Evolutionary conservation across 2,888 invertebrate genomes (phyloP).

Genomic region (Dynastes hyllus): DNA sequence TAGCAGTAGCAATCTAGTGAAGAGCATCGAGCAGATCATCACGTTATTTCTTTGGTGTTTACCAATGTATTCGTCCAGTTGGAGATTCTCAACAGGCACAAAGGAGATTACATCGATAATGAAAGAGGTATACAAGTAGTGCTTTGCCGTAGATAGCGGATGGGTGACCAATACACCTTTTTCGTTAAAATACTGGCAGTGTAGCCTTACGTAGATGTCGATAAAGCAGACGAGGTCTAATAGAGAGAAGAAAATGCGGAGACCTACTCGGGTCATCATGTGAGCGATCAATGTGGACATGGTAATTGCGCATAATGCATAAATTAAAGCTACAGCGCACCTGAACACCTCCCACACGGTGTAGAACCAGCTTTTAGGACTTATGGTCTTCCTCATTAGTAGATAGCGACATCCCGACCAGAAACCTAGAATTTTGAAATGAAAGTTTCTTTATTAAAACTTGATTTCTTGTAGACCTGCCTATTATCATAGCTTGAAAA

Average conservation of each 20-base stretch:
- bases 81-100: slow-evolving; percentile 36
- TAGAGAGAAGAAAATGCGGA: background rate
- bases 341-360: slow-evolving; percentile 53
- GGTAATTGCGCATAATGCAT: background rate
- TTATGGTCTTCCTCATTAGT: slow-evolving; percentile 51
- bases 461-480: too few relatives aligned
- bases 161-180: slow-evolving; percentile 58
- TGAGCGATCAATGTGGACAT: slow-evolving; percentile 23
- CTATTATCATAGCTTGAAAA: too few relatives aligned
- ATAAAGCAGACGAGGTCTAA: slow-evolving; percentile 30
- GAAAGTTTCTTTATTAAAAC: too few relatives aligned
- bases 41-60: slow-evolving; percentile 22
- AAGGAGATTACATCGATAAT: slow-evolving; percentile 37
- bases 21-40: slow-evolving; percentile 5
- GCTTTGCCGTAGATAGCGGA: slow-evolving; percentile 56
- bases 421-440: slow-evolving; percentile 11
- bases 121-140: slow-evolving; percentile 57
- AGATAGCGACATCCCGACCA: slow-evolving; percentile 53
- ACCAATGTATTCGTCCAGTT: slow-evolving; percentile 42
- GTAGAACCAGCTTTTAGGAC: slow-evolving; percentile 50
- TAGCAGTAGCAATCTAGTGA: slow-evolving; percentile 50
- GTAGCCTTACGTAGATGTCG: slow-evolving; percentile 56
- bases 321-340: slow-evolving; percentile 21
- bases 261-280: background rate
- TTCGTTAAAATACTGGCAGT: slow-evolving; percentile 59